Percentiles rank a stretch among this genome's conserved stretches.
phyloP scores from a whole-genome alignment of 2,888 invertebrate species.

The Lasioglossum leucozonium region DNA sequence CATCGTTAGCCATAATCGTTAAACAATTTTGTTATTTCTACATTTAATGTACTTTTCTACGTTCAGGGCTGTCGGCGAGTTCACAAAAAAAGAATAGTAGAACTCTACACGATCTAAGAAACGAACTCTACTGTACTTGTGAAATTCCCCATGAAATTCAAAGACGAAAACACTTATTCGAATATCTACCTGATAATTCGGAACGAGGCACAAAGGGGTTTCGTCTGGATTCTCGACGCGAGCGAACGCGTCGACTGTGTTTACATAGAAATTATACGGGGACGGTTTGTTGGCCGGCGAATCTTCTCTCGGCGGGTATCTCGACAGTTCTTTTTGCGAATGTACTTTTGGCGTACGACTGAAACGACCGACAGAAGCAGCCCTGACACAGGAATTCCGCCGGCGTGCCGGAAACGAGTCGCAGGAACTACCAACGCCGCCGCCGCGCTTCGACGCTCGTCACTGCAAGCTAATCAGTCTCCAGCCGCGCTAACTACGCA shows the following conservation, averaged over 20 bases:
- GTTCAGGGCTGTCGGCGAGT: too few species aligned
- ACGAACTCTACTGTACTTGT: too few species aligned
- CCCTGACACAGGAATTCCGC: slow-evolving; percentile 16
- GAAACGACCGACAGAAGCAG: neutral
- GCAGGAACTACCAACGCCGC: slow-evolving; percentile 2
- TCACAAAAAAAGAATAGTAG: too few species aligned
- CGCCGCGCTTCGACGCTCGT: slow-evolving; percentile 6
- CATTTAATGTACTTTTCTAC: too few species aligned
- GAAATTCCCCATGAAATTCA: too few species aligned
- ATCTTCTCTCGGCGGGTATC: neutral
- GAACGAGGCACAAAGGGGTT: neutral
- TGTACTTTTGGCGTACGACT: slow-evolving; percentile 16
- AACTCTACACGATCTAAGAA: too few species aligned
- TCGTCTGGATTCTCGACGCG: slow-evolving; percentile 12
- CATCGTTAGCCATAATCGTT: neutral
- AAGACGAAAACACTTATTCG: neutral
- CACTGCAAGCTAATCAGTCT: slow-evolving; percentile 23
- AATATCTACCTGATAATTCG: neutral
- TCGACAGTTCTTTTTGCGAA: slow-evolving; percentile 28
- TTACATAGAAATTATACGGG: slow-evolving; percentile 50
- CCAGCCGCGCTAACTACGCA: slow-evolving; percentile 13
- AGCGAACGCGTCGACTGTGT: slow-evolving; percentile 43
- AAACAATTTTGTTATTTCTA: neutral
- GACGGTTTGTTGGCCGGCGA: slow-evolving; percentile 17
- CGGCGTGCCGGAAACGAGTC: slow-evolving; percentile 17